Conservation (phyloP, 2,113 vertebrate genomes). For the Solenodon paradoxus region DNA sequence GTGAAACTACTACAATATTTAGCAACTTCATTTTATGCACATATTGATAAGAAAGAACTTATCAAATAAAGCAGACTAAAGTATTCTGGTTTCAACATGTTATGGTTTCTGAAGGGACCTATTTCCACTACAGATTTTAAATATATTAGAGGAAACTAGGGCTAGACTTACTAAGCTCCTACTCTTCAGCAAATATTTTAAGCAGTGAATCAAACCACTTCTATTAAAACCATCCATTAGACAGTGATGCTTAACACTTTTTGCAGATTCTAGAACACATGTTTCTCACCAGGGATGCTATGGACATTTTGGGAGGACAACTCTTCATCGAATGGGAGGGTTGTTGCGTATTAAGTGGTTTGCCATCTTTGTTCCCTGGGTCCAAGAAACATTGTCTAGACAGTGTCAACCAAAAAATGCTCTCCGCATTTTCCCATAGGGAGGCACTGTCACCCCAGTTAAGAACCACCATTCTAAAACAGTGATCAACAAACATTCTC, state of each 20-base stretch:
- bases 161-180: not conserved
- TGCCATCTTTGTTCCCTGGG: not conserved
- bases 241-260: not conserved
- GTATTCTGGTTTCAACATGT: not conserved
- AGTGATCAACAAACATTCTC: not conserved
- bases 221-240: not conserved
- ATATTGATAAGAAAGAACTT: not conserved
- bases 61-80: not conserved
- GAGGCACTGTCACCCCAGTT: not conserved
- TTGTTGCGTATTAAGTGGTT: not conserved
- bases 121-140: not conserved
- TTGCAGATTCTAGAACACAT: not conserved
- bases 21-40: not conserved
- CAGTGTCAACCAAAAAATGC: not conserved
- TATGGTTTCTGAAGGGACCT: not conserved
- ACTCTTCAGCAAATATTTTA: not conserved
- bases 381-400: not conserved
- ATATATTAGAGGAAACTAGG: not conserved
- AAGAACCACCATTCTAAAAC: not conserved
- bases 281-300: not conserved
- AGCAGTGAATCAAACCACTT: not conserved
- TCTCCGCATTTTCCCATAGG: not conserved
- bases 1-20: not conserved
- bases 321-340: not conserved
- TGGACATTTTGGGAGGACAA: constrained; percentile 8